Base-by-base conservation (phyloP, 2,113 vertebrate species). In the Trematocara unimaculatum region DNA sequence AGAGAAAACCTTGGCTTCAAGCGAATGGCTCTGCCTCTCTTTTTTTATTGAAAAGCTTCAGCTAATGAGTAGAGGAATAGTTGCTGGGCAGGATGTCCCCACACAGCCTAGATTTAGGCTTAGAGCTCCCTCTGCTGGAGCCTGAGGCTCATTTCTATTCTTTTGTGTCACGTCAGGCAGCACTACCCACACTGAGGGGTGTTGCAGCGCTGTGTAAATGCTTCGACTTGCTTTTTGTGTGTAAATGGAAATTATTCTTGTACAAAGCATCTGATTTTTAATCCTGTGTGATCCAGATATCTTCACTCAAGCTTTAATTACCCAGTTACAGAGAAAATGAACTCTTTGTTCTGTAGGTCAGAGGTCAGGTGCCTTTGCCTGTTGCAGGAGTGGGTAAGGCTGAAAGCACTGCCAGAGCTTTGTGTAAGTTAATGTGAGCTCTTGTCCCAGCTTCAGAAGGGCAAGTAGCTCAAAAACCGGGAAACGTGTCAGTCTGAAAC, bases 41-140 rank as follows among this genome's bases (percentile, higher is more conserved):
- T 45, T 72, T 82, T 62, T 82, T 62, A 82, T 84, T 85, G 77
- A 84, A 82, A 82, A 84, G 89, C 84, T 72, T 54, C 15, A 51
- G 47, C 77, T 87, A 55, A 86, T 64, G 83, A 85, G 79, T 45
- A 51, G 82, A 79, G 60, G 77, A 83, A 45, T 82, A 13, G 93
- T 95, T 94, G 92, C 92, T 90, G 90, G 94, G 93, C 91, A 94
- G 91, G 92, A 92, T 47, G 83, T 13, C 12, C 23, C 31, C 49
- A 5, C 83, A 42, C 13, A 7, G 35, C n/a, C 17, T 54, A 82
- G 62, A n/a, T 60, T 20, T 6, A 81, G 77, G 45, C 84, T 20
- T 4, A 8, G 72, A 13, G 90, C 84, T 3, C 93, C 93, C 91
- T 86, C 95, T 94, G 87, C 93, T 94, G 95, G 94, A 83, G 40